Percentiles rank a stretch among this genome's conserved stretches.
phyloP scores from a whole-genome alignment of 2,113 vertebrate genomes.

The Bettongia penicillata region DNA sequence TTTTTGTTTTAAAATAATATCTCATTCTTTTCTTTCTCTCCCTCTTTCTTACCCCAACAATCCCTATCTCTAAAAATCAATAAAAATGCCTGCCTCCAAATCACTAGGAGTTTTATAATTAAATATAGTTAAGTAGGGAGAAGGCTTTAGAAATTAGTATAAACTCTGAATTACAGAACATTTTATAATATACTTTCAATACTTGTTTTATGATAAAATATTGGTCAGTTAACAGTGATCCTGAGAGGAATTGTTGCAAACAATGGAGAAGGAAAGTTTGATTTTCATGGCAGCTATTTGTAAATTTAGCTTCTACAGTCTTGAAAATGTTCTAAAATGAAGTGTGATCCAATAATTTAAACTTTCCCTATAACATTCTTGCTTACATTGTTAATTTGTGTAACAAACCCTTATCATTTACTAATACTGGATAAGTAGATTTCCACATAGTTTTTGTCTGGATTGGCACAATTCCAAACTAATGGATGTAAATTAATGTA shows the following conservation, averaged over 20 bases:
- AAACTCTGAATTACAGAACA: not conserved
- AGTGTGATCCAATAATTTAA: not conserved
- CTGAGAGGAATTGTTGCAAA: not conserved
- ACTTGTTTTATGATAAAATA: not conserved
- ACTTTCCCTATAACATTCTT: not conserved
- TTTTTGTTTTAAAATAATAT: not conserved
- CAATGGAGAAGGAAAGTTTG: not conserved
- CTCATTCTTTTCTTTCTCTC: not conserved
- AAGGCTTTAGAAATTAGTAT: not conserved
- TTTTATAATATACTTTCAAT: not conserved
- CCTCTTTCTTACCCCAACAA: constrained; percentile 8
- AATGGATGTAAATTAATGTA: constrained; percentile 38
- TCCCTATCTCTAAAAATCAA: not conserved
- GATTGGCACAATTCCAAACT: constrained; percentile 22
- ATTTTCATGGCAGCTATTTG: not conserved
- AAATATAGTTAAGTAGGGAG: not conserved
- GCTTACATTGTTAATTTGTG: not conserved
- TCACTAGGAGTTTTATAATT: not conserved
- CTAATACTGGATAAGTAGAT: not conserved
- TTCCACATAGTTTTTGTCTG: not conserved
- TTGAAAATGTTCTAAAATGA: not conserved
- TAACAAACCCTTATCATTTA: not conserved
- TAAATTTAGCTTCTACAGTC: not conserved
- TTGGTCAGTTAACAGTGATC: not conserved
- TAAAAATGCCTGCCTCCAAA: not conserved